Base-by-base conservation (phyloP, 2,888 invertebrate species). In the Ferdinandea cuprea region DNA sequence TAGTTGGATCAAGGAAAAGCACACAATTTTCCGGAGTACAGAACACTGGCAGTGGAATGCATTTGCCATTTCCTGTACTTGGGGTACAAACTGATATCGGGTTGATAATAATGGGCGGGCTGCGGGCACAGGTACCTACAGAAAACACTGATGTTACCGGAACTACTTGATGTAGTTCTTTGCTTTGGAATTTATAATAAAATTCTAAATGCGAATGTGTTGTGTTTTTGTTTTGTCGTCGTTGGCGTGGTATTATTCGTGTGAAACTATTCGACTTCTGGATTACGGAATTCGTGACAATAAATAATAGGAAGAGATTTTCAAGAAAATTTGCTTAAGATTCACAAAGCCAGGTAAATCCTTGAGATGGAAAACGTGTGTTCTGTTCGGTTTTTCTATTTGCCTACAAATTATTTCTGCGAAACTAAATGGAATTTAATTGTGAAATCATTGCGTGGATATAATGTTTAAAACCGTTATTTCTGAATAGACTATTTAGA, bases 261-360 rank as follows among this genome's bases (percentile, higher is more conserved):
- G 83, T 77, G 72, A 83, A 83, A 83, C 83, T 83, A 83, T 83
- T 83, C 83, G 56, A 77, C 72, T 83, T 66, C 54, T 21, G 83
- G 83, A 83, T 83, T 83, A 78, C 48, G 72, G 77, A 83, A 83
- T 83, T 83, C 83, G 83, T 83, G 83, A 83, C 83, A 73, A 78
- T 83, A 83, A 83, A 83, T 83, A 83, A 83, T 63, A 46, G 66
- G 50, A 44, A 73, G 79, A 79, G 78, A 73, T 84, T 79, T 73
- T 54, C 61, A 63, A 63, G 69, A 73, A 78, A 74, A 78, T 84
- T 79, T 68, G 68, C 68, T 78, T 69, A 68, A 66, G 68, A 56
- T 65, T 69, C 65, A 56, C 46, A 56, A 37, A 21, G n/a, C 25
- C 63, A 83, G 83, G 77, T 83, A 77, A 78, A 46, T 68, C 66